Percentiles rank a stretch among this genome's conserved stretches.
Conservation (phyloP, 2,888 invertebrate species). For the Drosophila ochracea region DNA sequence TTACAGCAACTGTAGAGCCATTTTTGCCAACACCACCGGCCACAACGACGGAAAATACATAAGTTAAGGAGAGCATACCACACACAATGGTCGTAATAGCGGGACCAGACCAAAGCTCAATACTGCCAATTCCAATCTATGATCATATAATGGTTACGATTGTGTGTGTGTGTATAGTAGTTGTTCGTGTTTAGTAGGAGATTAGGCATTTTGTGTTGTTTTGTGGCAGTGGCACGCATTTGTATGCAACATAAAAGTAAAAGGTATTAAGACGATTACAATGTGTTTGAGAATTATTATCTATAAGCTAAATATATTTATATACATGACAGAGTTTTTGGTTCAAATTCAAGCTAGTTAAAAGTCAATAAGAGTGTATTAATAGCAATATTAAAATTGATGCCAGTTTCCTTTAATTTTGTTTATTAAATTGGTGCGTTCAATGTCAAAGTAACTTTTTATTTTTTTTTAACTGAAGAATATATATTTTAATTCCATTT, state of each 20-base stretch:
- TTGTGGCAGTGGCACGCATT: slow-evolving; percentile 50
- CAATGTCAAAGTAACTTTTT: neutral
- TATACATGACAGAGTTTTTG: slow-evolving; percentile 8
- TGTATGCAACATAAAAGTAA: slow-evolving; percentile 71
- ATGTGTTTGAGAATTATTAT: slow-evolving; percentile 19
- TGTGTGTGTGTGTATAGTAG: slow-evolving; percentile 29
- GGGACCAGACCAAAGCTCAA: slow-evolving; percentile 92
- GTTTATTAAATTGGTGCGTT: too few relatives aligned
- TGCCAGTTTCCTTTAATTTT: neutral
- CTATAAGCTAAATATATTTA: slow-evolving; percentile 16
- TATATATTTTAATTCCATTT: neutral
- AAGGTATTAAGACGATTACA: slow-evolving; percentile 62
- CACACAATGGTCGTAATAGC: slow-evolving; percentile 91
- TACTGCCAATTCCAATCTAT: slow-evolving; percentile 87
- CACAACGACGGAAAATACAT: slow-evolving; percentile 92
- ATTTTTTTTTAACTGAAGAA: neutral
- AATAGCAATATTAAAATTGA: slow-evolving; percentile 4
- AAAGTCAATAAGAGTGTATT: slow-evolving; percentile 1
- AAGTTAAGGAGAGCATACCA: slow-evolving; percentile 90
- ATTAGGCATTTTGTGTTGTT: slow-evolving; percentile 35
- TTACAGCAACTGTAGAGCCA: slow-evolving; percentile 99
- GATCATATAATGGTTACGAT: slow-evolving; percentile 37
- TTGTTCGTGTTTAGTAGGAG: slow-evolving; percentile 34
- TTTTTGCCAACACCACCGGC: slow-evolving; percentile 99
- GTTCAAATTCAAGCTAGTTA: slow-evolving; percentile 18